Evolutionary conservation across 2,797 vertebrate species (phyloP).

Genomic region (Neopelma chrysocephalum): DNA sequence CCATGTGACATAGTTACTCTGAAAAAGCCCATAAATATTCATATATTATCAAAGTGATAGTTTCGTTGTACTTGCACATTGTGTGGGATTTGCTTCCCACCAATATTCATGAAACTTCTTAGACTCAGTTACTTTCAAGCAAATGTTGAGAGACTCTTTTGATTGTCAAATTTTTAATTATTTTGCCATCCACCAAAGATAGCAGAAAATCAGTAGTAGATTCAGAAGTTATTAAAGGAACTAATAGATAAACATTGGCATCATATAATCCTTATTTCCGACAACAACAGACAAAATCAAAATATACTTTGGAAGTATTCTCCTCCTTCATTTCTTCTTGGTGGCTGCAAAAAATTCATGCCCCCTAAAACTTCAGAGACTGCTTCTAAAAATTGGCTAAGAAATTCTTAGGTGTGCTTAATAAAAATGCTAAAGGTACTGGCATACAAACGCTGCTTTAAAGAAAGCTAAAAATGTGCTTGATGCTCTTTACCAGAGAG

Average conservation of each 20-base stretch:
- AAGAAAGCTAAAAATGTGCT: background rate
- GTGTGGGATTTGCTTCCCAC: background rate
- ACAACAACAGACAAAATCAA: background rate
- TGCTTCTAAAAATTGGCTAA: background rate
- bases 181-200: background rate
- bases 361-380: background rate
- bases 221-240: background rate
- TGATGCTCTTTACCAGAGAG: background rate
- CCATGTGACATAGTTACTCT: background rate
- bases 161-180: background rate
- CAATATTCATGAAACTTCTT: background rate
- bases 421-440: background rate
- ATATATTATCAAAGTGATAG: background rate
- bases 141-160: background rate
- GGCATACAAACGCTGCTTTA: background rate
- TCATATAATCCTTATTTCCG: background rate
- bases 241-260: background rate
- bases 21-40: constrained; percentile 1
- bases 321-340: background rate
- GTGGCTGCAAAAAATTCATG: background rate
- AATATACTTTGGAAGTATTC: background rate
- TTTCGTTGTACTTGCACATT: background rate
- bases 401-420: background rate
- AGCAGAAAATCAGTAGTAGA: background rate
- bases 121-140: background rate